phyloP scores from a whole-genome alignment of 2,888 invertebrate species.

The Drosophila nigritarsus region DNA sequence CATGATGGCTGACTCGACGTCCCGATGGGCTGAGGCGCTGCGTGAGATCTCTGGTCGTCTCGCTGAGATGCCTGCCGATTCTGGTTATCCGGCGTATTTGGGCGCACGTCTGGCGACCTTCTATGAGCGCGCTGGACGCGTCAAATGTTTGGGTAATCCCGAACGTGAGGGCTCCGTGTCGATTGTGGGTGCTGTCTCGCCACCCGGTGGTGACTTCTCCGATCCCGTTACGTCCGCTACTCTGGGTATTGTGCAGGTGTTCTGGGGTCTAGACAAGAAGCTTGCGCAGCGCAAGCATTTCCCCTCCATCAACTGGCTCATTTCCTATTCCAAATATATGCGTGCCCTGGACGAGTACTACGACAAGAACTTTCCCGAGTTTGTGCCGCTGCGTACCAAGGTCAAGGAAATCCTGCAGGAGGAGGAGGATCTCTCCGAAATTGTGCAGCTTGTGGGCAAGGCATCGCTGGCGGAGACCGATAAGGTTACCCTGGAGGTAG shows the following conservation, averaged over 20 bases:
- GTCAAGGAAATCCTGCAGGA: slow-evolving; percentile 97
- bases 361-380: slow-evolving; percentile 98
- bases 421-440: slow-evolving; percentile 99
- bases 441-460: slow-evolving; percentile 99
- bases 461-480: slow-evolving; percentile 99
- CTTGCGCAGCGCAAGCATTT: slow-evolving; percentile 99
- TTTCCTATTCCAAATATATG: slow-evolving; percentile 99
- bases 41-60: slow-evolving; percentile 97
- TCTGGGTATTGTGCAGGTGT: slow-evolving; percentile 98
- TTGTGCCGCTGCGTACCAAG: slow-evolving; percentile 97
- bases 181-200: slow-evolving; percentile 99
- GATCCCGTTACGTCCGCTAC: slow-evolving; percentile 99
- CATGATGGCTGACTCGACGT: slow-evolving; percentile 99
- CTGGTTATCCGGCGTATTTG: slow-evolving; percentile 99
- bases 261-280: slow-evolving; percentile 99
- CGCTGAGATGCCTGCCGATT: slow-evolving; percentile 99
- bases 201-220: slow-evolving; percentile 99
- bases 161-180: slow-evolving; percentile 99
- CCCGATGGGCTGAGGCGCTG: slow-evolving; percentile 99
- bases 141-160: slow-evolving; percentile 98
- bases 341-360: slow-evolving; percentile 99
- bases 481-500: slow-evolving; percentile 99
- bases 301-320: slow-evolving; percentile 99
- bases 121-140: slow-evolving; percentile 99
- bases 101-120: slow-evolving; percentile 99